Percentiles rank a stretch among this genome's conserved stretches.
These are phyloP conservation scores for Aurelia aurita complex sp. Pacific DNA, from an alignment of 30 jellyfish, hydroid and myxozoan genomes.

Conservation along the genomic window DNA sequence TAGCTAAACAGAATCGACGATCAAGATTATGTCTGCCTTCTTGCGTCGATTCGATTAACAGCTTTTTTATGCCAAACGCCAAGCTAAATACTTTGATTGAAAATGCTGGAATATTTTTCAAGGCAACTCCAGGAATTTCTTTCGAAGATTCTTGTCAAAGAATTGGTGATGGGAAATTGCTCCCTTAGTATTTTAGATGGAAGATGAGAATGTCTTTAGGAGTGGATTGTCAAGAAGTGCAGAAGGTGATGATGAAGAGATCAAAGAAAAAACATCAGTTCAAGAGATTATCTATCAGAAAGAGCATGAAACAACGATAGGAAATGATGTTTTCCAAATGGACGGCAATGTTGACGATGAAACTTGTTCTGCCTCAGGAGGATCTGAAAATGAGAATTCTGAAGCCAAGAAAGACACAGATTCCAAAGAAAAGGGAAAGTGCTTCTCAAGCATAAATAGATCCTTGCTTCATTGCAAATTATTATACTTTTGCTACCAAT, in stretches of 20 bases:
- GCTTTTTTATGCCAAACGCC: slow-evolving; percentile 29
- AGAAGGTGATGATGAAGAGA: neutral
- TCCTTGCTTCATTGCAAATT: slow-evolving; percentile 70
- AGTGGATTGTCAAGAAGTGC: neutral
- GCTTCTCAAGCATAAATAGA: slow-evolving; percentile 35
- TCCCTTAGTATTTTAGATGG: neutral
- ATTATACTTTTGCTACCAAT: slow-evolving; percentile 78
- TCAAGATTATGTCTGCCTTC: slow-evolving; percentile 26
- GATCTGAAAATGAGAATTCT: neutral
- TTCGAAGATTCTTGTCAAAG: neutral
- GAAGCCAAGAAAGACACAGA: neutral
- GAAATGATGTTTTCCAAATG: neutral
- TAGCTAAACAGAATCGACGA: slow-evolving; percentile 30
- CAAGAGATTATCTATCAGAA: neutral
- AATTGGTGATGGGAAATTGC: no score
- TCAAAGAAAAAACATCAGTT: neutral
- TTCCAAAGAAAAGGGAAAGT: neutral
- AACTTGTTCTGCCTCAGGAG: neutral
- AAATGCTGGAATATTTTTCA: neutral
- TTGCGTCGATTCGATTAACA: slow-evolving; percentile 50
- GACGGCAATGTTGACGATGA: neutral
- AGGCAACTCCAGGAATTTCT: neutral
- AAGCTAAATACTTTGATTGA: neutral
- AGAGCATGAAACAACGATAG: neutral
- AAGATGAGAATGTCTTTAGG: neutral